Evolutionary conservation across 2,888 invertebrate species (phyloP), one percentile per base, ranked within the genome.

Genomic region (Tubulanus polymorphus): DNA sequence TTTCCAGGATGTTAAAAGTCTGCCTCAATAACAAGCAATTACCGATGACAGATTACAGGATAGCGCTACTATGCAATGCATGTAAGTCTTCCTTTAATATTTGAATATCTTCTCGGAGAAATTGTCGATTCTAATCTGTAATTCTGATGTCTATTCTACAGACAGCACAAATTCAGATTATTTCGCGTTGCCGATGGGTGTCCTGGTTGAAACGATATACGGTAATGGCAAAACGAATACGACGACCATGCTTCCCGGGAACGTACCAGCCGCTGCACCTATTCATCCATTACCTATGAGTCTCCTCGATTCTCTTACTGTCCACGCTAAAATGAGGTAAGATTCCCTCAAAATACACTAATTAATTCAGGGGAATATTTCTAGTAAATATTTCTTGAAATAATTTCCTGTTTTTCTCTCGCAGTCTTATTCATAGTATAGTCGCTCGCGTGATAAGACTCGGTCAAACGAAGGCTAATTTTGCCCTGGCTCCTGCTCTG

Each of bases 61-160:
- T 95, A 64, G 90, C 94, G 0, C 82, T 96, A 29, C 83, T 96
- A 0, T 94, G 95, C 78, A 96, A 96, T 81, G 94, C 95, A 0
- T 96, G 80, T 80, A 68, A 75, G 79, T 75, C 30, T 23, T 20
- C 27, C 41, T 37, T 47, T 50, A 46, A 48, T 12, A 46, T 51
- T 23, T 26, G 54, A 29, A 8, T 12, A 37, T 1, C 28, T 23
- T 35, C 41, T 41, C 35, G 18, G 35, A 32, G 35, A n/a, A 32
- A n/a, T n/a, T 32, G 35, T n/a, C 10, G 10, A 32, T 10, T n/a
- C 35, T 32, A 32, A n/a, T 32, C 10, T 48, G 28, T 26, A 29
- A n/a, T n/a, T 30, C n/a, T 48, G 3, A 3, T 3, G 45, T 29
- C 49, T 48, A 15, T 41, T 63, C n/a, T 67, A 15, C 68, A 75